Conservation (phyloP, 1,140 invertebrate genomes). For the Zaprionus tsacasi region DNA sequence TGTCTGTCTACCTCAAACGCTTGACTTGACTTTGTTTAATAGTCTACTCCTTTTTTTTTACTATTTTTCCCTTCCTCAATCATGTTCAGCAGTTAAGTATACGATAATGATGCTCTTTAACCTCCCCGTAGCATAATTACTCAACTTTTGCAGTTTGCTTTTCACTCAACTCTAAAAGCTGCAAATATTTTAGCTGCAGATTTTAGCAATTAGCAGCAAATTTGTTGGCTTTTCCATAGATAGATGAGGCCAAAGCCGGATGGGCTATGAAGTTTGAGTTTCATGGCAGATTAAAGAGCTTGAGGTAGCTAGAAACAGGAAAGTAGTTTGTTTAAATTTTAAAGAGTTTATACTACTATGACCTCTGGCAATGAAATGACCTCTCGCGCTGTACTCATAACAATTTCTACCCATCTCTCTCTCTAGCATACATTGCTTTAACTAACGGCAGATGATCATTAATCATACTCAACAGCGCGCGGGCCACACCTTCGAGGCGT, state of each 20-base stretch:
- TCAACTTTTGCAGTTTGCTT: conserved; percentile 13
- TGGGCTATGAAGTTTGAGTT: background rate
- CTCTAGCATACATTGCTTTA: conserved; percentile 48
- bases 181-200: conserved; percentile 7
- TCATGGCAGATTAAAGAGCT: background rate
- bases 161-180: background rate
- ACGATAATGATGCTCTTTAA: background rate
- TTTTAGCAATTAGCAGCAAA: conserved; percentile 11
- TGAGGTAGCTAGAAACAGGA: background rate
- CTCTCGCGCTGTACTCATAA: conserved; percentile 48
- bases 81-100: conserved; percentile 12
- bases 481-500: background rate
- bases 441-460: conserved; percentile 33
- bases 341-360: no score
- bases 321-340: no score
- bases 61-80: background rate
- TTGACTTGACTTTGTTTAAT: conserved; percentile 42
- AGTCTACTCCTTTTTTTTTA: conserved; percentile 10
- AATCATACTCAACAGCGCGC: conserved; percentile 34
- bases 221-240: conserved; percentile 4
- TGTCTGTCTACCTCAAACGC: conserved; percentile 15
- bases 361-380: conserved; percentile 32
- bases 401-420: no score
- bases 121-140: background rate
- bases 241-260: background rate